Conservation (phyloP, 2,113 vertebrate genomes). For the Leucosticte australis region DNA sequence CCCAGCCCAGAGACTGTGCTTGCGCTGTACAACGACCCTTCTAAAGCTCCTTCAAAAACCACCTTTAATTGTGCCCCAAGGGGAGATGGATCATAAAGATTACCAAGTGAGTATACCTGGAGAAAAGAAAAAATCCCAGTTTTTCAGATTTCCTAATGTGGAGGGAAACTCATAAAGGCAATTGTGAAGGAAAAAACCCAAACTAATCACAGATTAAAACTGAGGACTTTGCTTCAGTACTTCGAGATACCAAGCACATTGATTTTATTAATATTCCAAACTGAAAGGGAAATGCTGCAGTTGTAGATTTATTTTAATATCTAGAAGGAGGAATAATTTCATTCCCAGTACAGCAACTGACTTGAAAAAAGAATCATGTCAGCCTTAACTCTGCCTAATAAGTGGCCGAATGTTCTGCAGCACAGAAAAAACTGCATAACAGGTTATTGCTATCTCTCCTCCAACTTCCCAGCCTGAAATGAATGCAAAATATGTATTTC, state of each 20-base stretch:
- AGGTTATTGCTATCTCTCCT: not conserved
- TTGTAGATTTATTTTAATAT: not conserved
- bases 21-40: not conserved
- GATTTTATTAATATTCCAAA: not conserved
- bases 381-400: not conserved
- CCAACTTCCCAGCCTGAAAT: not conserved
- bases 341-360: not conserved
- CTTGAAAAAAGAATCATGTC: not conserved
- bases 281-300: not conserved
- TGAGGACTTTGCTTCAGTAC: not conserved
- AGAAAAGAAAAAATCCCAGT: conserved; percentile 59
- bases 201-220: not conserved
- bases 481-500: not conserved
- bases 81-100: not conserved
- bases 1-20: not conserved
- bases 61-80: not conserved
- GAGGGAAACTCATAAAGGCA: conserved; percentile 15
- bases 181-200: conserved; percentile 7
- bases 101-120: conserved; percentile 54
- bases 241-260: not conserved
- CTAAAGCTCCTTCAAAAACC: not conserved
- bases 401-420: not conserved
- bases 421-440: not conserved
- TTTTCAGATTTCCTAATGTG: conserved; percentile 41
- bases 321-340: not conserved